Evolutionary conservation across 2,113 vertebrate genomes (phyloP).

Genomic region (Electrona antarctica): DNA sequence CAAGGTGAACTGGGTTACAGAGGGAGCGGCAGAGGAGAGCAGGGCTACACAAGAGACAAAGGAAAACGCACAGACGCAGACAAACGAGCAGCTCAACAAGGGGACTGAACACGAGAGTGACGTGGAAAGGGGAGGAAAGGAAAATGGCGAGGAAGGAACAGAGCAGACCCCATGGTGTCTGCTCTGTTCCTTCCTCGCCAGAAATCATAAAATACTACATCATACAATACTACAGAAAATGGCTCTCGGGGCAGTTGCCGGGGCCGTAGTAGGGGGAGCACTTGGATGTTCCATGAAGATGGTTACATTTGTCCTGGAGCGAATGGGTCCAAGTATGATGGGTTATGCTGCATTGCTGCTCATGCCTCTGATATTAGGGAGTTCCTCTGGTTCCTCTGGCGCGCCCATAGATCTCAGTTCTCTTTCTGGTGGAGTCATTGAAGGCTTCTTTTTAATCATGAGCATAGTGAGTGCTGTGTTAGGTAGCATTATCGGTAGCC

Average conservation of each 20-base stretch:
- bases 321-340: slow-evolving; percentile 9
- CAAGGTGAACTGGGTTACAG: neutral
- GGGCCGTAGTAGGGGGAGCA: neutral
- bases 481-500: neutral
- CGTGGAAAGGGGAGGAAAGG: neutral
- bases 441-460: neutral
- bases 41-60: neutral
- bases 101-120: neutral
- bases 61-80: neutral
- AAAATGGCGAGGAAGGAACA: neutral
- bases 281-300: slow-evolving; percentile 1
- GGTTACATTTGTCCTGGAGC: neutral
- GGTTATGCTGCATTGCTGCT: neutral
- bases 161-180: too few species aligned
- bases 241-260: neutral
- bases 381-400: neutral
- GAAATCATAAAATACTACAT: too few species aligned
- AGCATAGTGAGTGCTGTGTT: neutral
- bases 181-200: too few species aligned
- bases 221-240: neutral
- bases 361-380: neutral
- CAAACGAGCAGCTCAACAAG: neutral
- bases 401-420: neutral
- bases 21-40: neutral
- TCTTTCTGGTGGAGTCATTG: neutral